Conservation (phyloP, 2,113 vertebrate genomes). For the Capreolus pygargus region DNA sequence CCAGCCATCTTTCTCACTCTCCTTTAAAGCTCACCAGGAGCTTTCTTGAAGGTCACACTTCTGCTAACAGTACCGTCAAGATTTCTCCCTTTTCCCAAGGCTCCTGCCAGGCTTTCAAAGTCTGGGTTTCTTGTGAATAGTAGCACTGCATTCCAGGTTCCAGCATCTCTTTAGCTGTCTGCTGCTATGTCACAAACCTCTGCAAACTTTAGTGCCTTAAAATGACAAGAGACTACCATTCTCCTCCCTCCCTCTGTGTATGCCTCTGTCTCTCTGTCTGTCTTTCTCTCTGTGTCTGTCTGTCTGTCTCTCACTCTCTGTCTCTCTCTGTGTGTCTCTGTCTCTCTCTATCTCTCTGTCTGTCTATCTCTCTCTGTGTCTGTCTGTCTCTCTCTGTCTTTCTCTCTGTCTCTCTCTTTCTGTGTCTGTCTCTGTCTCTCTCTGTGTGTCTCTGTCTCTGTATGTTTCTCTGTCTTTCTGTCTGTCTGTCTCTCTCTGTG, state of each 20-base stretch:
- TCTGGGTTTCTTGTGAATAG: background rate
- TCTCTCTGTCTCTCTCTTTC: background rate
- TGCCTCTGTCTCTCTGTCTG: background rate
- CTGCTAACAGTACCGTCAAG: background rate
- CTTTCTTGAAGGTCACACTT: background rate
- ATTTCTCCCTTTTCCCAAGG: background rate
- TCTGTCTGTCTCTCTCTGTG: rapidly evolving
- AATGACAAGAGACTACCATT: rapidly evolving
- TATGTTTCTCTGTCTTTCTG: rapidly evolving
- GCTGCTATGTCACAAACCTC: background rate
- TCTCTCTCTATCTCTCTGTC: rapidly evolving
- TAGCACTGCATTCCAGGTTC: background rate
- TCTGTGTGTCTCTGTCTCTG: rapidly evolving
- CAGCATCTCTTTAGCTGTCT: background rate
- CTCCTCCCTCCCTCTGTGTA: background rate
- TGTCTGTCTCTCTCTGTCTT: too few species aligned
- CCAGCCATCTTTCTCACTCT: background rate
- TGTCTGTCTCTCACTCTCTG: background rate
- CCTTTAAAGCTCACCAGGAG: background rate
- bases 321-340: rapidly evolving
- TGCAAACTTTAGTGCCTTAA: background rate
- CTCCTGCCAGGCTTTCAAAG: background rate
- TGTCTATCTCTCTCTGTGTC: rapidly evolving
- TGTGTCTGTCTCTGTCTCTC: rapidly evolving
- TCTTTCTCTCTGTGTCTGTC: too few species aligned